Evolutionary conservation across 2,888 invertebrate genomes (phyloP).

Genomic region (Folsomia manolachei): DNA sequence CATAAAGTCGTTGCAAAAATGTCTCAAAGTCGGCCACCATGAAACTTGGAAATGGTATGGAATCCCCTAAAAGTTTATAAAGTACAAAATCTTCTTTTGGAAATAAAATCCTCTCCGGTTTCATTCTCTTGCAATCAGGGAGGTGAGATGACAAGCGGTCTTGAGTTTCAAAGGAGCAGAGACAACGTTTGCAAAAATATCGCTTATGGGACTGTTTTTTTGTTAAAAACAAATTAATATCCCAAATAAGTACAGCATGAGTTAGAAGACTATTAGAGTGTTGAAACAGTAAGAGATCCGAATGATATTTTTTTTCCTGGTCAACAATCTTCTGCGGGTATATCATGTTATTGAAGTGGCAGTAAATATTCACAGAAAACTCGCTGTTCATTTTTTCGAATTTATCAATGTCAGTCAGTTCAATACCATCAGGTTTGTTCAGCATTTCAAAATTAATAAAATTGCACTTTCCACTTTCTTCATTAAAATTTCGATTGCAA

Average conservation of each 20-base stretch:
- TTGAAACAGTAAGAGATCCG: background rate
- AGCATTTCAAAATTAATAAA: background rate
- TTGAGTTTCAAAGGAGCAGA: background rate
- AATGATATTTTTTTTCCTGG: background rate
- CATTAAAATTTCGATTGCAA: background rate
- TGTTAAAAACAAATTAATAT: background rate
- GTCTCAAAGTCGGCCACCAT: slow-evolving; percentile 2
- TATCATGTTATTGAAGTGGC: background rate
- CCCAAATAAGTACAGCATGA: background rate
- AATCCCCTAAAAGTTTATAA: background rate
- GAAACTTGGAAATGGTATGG: background rate
- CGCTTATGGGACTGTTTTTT: background rate
- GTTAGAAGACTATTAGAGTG: background rate
- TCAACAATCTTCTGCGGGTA: background rate
- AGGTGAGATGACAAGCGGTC: background rate
- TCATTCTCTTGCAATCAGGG: background rate
- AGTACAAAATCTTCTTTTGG: background rate
- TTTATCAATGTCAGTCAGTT: background rate
- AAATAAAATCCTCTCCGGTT: background rate
- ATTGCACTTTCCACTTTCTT: background rate
- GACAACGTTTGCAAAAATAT: background rate
- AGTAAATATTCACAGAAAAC: background rate
- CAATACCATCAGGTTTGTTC: background rate
- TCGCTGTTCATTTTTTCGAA: background rate
- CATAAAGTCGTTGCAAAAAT: background rate